These are phyloP conservation scores for Alces alces DNA, from an alignment of 2,113 vertebrate genomes.

Conservation along the genomic window DNA sequence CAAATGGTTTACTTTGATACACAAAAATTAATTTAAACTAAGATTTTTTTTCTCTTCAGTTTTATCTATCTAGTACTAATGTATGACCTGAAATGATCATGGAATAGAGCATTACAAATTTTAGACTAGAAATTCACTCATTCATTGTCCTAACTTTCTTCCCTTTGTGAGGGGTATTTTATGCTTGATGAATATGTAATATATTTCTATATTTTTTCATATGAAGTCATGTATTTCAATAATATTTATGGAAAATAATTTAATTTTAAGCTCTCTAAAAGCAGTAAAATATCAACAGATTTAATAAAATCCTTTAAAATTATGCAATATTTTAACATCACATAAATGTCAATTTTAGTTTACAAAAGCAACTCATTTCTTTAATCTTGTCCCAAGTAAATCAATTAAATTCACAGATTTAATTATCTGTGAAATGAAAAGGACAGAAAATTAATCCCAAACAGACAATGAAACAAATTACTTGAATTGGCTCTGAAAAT, in stretches of 20 bases:
- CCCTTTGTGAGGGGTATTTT: not conserved
- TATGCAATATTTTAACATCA: not conserved
- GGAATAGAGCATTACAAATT: not conserved
- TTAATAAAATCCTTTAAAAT: not conserved
- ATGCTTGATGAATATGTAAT: not conserved
- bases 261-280: not conserved
- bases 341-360: not conserved
- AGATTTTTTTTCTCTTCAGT: not conserved
- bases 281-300: not conserved
- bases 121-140: not conserved
- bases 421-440: not conserved
- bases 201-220: not conserved
- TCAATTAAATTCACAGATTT: not conserved
- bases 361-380: not conserved
- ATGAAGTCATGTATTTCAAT: not conserved
- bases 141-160: not conserved
- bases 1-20: not conserved
- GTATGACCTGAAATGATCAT: not conserved
- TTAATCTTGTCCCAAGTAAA: not conserved
- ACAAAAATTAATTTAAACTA: not conserved
- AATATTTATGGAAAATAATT: not conserved
- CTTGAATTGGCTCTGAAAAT: not conserved
- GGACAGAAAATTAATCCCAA: not conserved
- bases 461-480: not conserved
- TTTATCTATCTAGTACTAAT: not conserved